Evolutionary conservation across 2,888 invertebrate species (phyloP), one percentile per base, ranked within the genome.

Genomic region (Pelosia muscerda): DNA sequence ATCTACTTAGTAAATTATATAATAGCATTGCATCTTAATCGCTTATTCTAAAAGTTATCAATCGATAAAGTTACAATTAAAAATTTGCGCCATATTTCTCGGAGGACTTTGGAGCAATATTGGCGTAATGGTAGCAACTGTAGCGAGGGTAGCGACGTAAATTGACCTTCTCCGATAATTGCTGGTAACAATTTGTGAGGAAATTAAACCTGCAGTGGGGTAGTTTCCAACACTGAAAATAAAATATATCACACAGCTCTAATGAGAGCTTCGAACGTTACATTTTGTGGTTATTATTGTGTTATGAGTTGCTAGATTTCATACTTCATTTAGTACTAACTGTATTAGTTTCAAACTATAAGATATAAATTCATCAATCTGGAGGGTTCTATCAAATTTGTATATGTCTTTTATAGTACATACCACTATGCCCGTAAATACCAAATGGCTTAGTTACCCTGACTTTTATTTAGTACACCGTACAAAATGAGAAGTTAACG

Each of bases 121-220:
- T 79, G 71, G 67, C 72, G 66, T 77, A 72, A 42, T 42, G 42
- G 42, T 42, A 19, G 42, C 42, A 68, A 71, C 69, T 59, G 63
- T 63, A 75, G 67, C 69, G 68, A 71, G 70, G 61, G 63, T 63
- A 75, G 67, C 69, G 68, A 74, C 69, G 74, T 59, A 71, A 76
- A 80, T 77, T 76, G 74, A 62, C 67, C 64, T 65, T 76, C 72
- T 58, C 65, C 70, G 73, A 74, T 78, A 81, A 79, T 80, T 76
- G 64, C 73, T 73, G 42, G 66, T 75, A 65, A 75, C 64, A 69
- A 61, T 76, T 69, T 66, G 69, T 66, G 62, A 71, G 67, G 58
- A 77, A 75, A 80, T 75, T 72, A 69, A 60, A 80, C 76, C 74
- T 77, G 76, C 74, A 66, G 71, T 42, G 28, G 57, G 65, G 64